Evolutionary conservation across 2,113 vertebrate genomes (phyloP).

Genomic region (Mus pahari): DNA sequence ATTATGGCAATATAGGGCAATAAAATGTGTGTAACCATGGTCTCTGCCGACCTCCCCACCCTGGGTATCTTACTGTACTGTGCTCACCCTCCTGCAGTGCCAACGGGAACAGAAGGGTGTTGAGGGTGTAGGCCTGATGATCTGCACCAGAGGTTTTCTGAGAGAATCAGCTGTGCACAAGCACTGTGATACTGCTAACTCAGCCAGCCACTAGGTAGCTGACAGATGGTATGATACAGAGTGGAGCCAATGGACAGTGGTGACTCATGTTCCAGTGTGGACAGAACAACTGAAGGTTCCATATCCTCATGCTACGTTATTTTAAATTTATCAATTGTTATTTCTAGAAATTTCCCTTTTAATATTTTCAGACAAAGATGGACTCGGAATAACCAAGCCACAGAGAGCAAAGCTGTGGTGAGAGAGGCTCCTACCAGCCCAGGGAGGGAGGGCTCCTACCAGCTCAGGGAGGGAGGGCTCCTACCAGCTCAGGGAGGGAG

Average conservation of each 20-base stretch:
- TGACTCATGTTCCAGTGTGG: neutral
- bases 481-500: neutral
- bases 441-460: too few species aligned
- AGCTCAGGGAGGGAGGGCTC: neutral
- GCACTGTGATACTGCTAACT: neutral
- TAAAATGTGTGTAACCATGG: neutral
- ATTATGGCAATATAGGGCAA: neutral
- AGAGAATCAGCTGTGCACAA: neutral
- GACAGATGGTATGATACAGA: neutral
- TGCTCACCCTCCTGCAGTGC: neutral
- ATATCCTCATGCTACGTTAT: neutral
- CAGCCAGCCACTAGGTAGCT: neutral
- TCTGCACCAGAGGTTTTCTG: fast-evolving
- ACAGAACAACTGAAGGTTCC: too few species aligned
- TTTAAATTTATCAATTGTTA: neutral
- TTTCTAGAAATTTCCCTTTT: conserved; percentile 13
- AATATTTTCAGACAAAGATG: neutral
- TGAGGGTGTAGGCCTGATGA: neutral
- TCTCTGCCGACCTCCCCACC: too few species aligned
- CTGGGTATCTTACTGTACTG: too few species aligned
- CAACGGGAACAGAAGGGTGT: neutral
- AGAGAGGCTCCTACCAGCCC: neutral
- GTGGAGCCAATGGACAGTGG: neutral
- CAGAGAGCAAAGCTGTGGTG: neutral
- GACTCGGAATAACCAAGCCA: neutral